Evolutionary conservation across 2,113 vertebrate genomes (phyloP), one percentile per base, ranked within the genome.

Genomic region (Malurus cyaneus): DNA sequence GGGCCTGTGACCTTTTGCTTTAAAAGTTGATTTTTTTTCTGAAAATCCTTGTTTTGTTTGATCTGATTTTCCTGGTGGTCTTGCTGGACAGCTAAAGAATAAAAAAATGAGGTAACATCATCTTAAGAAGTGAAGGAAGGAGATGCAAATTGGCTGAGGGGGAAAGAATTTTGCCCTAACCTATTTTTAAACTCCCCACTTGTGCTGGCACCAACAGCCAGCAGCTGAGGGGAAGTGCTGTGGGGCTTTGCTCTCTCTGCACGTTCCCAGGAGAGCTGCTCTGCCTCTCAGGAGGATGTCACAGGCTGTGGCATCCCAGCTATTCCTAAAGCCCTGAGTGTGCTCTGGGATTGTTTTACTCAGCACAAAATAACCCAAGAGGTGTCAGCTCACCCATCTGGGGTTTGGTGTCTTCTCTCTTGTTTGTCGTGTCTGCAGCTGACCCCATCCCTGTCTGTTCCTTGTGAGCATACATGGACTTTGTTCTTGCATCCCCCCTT

Each of bases 131-230:
- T 18, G 4, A 86, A 72, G 64, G 56, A 71, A 62, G 19, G 36
- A 83, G 34, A 86, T 49, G 21, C n/a, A 41, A 44, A 71, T 8
- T 80, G 64, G 13, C 88, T 61, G 69, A 32, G 49, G 36, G 56
- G 72, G 19, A 47, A 66, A 52, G 24, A 93, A 88, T 93, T 88
- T 70, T 49, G 41, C 73, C 71, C 32, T 41, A 32, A 44, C n/a
- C 42, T 97, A 91, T 88, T 94, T 97, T 95, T 94, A 76, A 74
- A 36, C 41, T 64, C 52, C 47, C 25, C 2, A 1, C 41, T 88
- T 86, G 47, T n/a, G 44, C 44, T 80, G 88, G 52, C 92, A 80
- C 60, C 66, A 93, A 36, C 41, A 56, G 36, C 66, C 71, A 65
- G 60, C 82, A 80, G 79, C 54, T 66, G 79, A 14, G 54, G 42